These are phyloP conservation scores for Uria lomvia DNA, from an alignment of 2,113 vertebrate genomes.

Conservation along the genomic window DNA sequence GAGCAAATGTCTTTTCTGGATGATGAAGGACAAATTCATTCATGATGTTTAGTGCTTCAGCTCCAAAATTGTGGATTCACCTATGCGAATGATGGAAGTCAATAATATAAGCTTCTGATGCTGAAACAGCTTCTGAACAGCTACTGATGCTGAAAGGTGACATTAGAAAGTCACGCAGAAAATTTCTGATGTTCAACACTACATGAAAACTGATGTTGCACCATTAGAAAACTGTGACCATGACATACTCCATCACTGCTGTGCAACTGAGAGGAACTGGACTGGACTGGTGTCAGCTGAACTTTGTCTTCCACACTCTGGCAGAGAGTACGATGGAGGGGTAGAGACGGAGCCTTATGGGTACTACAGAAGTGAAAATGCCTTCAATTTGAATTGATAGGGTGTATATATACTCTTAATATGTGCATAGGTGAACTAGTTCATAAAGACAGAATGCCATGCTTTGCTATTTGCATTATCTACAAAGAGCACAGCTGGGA, in stretches of 20 bases:
- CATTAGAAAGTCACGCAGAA: background rate
- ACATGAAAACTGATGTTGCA: rapidly evolving
- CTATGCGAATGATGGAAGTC: background rate
- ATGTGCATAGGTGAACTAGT: background rate
- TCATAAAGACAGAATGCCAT: background rate
- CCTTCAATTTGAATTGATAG: background rate
- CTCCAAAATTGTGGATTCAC: background rate
- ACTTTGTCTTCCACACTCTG: rapidly evolving
- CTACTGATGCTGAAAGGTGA: background rate
- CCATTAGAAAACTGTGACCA: background rate
- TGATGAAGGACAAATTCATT: background rate
- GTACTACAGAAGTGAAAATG: background rate
- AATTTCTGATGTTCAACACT: background rate
- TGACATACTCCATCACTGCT: rapidly evolving
- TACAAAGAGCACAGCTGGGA: background rate
- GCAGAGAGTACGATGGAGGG: background rate
- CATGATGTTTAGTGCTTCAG: background rate
- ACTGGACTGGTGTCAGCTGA: background rate
- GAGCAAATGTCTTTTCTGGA: background rate
- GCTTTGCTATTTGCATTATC: background rate
- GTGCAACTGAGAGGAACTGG: background rate
- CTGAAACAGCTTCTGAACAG: background rate
- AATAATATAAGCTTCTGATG: background rate
- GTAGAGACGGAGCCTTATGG: background rate
- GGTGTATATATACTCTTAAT: rapidly evolving